A percentile compares a stretch with the other conserved stretches of the same genome.
Evolutionary conservation across 2,888 invertebrate species (phyloP).

Genomic region (Nomada ferruginata): DNA sequence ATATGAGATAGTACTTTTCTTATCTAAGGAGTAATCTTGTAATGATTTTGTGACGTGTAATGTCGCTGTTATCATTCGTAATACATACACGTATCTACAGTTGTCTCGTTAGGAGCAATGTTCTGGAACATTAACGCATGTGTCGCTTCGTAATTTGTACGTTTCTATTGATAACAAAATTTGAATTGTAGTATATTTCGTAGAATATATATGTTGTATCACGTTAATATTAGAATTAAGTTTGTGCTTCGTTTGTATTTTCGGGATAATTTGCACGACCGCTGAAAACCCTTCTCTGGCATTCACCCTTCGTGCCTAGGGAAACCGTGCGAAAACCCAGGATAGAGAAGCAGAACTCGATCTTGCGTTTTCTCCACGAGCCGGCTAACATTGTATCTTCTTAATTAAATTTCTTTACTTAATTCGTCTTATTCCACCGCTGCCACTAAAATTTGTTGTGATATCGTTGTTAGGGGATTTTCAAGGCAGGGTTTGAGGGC

Average conservation of each 20-base stretch:
- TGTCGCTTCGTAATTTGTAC: background rate
- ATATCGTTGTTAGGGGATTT: too few species aligned
- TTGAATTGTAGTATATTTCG: background rate
- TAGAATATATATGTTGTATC: background rate
- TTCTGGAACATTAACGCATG: background rate
- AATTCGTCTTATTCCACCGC: too few species aligned
- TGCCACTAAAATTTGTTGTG: too few species aligned
- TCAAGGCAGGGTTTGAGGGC: too few species aligned
- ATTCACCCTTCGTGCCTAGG: too few species aligned
- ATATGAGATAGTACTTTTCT: background rate
- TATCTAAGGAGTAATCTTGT: slow-evolving; percentile 15
- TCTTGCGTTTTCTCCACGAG: too few species aligned
- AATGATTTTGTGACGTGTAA: slow-evolving; percentile 26
- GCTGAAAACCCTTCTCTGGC: too few species aligned
- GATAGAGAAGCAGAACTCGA: too few species aligned
- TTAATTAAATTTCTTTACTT: too few species aligned
- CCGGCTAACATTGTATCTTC: too few species aligned
- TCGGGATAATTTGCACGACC: too few species aligned
- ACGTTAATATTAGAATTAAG: background rate
- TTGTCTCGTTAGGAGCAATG: background rate
- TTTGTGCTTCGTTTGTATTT: background rate
- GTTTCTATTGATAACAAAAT: background rate
- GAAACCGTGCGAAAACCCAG: too few species aligned
- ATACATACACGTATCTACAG: slow-evolving; percentile 11
- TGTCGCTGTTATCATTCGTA: slow-evolving; percentile 10